phyloP scores from a whole-genome alignment of 2,888 invertebrate genomes.

The Euzophera pinguis region DNA sequence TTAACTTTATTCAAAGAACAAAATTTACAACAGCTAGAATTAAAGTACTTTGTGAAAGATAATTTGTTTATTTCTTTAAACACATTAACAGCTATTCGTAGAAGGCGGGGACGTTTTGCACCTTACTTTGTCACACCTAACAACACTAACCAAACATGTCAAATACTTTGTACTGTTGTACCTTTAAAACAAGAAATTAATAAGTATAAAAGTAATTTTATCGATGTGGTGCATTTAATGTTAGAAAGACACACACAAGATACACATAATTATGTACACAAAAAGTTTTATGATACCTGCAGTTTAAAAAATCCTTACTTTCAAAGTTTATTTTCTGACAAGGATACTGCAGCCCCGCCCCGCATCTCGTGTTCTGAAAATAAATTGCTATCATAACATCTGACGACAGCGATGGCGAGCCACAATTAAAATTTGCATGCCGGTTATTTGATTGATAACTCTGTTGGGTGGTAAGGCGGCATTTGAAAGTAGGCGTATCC shows the following conservation, averaged over 20 bases:
- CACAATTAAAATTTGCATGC: conserved; percentile 77
- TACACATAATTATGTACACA: no score
- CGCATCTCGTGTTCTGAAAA: conserved; percentile 38
- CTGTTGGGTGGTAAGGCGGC: conserved; percentile 57
- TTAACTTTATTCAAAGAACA: no score
- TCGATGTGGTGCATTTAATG: no score
- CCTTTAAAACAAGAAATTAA: no score
- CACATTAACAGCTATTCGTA: neutral
- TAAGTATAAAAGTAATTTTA: no score
- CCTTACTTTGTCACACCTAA: neutral
- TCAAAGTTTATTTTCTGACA: neutral
- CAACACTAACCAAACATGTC: neutral
- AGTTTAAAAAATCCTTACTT: no score
- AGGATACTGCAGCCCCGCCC: conserved; percentile 32
- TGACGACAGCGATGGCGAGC: conserved; percentile 48
- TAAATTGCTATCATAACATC: conserved; percentile 66
- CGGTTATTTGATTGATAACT: conserved; percentile 70
- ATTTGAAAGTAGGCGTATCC: conserved; percentile 45
- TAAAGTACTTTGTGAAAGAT: neutral
- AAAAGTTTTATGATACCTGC: no score
- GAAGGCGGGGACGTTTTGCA: neutral
- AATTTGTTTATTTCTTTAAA: neutral
- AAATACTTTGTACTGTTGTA: neutral
- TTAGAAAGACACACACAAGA: no score
- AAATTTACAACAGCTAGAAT: no score